These are phyloP conservation scores for Gadopsis bispinosus DNA, from an alignment of 2,797 vertebrate genomes.

Conservation along the genomic window DNA sequence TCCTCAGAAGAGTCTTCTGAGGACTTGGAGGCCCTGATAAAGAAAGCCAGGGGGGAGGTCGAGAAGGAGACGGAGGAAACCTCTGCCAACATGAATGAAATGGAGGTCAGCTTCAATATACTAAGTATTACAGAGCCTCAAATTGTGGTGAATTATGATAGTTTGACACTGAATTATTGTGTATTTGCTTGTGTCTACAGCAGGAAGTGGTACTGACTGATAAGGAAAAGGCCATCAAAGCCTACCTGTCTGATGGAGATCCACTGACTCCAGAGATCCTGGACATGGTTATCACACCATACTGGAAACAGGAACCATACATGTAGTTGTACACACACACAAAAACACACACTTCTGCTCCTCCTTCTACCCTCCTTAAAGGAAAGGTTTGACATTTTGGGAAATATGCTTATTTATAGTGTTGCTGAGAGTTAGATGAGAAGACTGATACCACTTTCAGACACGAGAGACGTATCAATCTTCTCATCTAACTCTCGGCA, in stretches of 20 bases:
- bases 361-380: not conserved
- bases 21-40: constrained; percentile 67
- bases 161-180: not conserved
- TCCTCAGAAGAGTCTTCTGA: constrained; percentile 65
- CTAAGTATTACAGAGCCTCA: not conserved
- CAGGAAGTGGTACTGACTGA: constrained; percentile 83
- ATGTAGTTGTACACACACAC: constrained; percentile 77
- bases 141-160: not conserved
- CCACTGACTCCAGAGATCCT: constrained; percentile 86
- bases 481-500: not conserved
- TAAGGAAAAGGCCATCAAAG: constrained; percentile 90
- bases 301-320: constrained; percentile 94
- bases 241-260: constrained; percentile 84
- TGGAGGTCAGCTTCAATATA: constrained; percentile 47
- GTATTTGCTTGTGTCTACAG: constrained; percentile 27
- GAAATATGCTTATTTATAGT: not conserved
- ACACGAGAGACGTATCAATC: not conserved
- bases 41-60: constrained; percentile 28
- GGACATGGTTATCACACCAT: constrained; percentile 86
- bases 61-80: constrained; percentile 40
- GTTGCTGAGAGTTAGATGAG: not conserved
- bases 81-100: not conserved
- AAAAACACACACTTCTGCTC: not conserved
- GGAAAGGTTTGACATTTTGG: not conserved
- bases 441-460: not conserved